A percentile compares a stretch with the other conserved stretches of the same genome.
Evolutionary conservation across 2,888 invertebrate species (phyloP).

Genomic region (Netelia inedita): DNA sequence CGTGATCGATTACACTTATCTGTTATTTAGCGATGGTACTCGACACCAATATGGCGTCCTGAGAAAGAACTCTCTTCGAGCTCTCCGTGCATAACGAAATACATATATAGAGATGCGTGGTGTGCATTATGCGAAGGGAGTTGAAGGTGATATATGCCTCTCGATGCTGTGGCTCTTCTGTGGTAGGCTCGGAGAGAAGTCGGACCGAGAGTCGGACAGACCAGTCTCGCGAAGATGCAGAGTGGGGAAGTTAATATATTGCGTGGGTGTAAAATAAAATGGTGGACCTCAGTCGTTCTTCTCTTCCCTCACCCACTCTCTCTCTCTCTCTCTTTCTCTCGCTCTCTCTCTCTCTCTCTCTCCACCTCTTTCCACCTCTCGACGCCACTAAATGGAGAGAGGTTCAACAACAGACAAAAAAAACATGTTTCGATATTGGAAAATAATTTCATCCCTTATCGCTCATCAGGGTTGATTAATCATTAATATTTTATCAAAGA

Average conservation of each 20-base stretch:
- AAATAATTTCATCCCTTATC: constrained; percentile 17
- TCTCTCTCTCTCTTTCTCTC: neutral
- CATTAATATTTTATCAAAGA: constrained; percentile 1
- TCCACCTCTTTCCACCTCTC: constrained; percentile 32
- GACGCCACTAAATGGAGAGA: constrained; percentile 65
- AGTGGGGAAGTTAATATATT: constrained; percentile 78
- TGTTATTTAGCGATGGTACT: constrained; percentile 35
- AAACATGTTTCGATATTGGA: constrained; percentile 6
- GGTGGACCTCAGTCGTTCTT: constrained; percentile 72
- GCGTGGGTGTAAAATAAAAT: constrained; percentile 83
- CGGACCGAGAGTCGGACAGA: constrained; percentile 59
- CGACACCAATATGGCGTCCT: constrained; percentile 80
- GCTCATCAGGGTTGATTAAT: neutral
- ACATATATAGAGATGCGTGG: constrained; percentile 1
- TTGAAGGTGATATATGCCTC: constrained; percentile 82
- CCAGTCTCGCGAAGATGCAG: constrained; percentile 48
- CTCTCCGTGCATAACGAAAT: constrained; percentile 37
- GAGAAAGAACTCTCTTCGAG: constrained; percentile 49
- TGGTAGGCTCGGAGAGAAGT: constrained; percentile 72
- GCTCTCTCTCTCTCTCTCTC: constrained; percentile 6
- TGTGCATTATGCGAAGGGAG: constrained; percentile 67
- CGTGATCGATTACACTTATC: constrained; percentile 4
- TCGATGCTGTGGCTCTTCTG: constrained; percentile 73
- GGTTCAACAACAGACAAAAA: constrained; percentile 73
- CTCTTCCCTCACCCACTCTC: neutral